These are phyloP conservation scores for Pterocles orientalis DNA, from an alignment of 2,113 vertebrate species.

Conservation along the genomic window DNA sequence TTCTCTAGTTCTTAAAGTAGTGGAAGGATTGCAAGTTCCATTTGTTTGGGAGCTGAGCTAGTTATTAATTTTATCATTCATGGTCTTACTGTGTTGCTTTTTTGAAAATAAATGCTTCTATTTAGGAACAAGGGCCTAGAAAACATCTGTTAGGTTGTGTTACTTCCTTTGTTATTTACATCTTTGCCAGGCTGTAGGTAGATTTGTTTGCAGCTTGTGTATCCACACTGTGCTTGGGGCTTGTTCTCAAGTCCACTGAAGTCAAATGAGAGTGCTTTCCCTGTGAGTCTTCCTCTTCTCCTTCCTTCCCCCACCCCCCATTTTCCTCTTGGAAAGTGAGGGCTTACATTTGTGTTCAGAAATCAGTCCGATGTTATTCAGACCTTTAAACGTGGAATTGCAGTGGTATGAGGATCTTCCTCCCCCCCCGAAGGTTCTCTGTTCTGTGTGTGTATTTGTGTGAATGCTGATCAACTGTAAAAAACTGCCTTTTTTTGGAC, in stretches of 20 bases:
- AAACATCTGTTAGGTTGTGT: background rate
- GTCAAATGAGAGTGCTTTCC: background rate
- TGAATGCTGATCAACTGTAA: background rate
- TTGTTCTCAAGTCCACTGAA: background rate
- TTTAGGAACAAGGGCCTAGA: background rate
- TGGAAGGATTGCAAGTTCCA: background rate
- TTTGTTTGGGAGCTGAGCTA: background rate
- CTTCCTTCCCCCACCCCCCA: background rate
- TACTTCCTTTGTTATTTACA: background rate
- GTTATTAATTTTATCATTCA: background rate
- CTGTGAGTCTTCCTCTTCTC: background rate
- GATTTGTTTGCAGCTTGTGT: background rate
- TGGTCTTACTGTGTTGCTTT: background rate
- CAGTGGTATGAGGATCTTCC: background rate
- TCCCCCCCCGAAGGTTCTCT: background rate
- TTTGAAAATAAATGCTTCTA: background rate
- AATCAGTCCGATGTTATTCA: background rate
- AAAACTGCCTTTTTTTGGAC: background rate
- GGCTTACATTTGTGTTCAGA: background rate
- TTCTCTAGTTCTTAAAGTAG: background rate
- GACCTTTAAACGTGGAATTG: background rate
- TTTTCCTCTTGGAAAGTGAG: background rate
- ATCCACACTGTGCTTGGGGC: background rate
- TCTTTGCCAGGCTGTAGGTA: background rate
- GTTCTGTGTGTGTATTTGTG: background rate